Base-by-base conservation (phyloP, 1,140 invertebrate genomes). In the Drosophila nigrodunni region DNA sequence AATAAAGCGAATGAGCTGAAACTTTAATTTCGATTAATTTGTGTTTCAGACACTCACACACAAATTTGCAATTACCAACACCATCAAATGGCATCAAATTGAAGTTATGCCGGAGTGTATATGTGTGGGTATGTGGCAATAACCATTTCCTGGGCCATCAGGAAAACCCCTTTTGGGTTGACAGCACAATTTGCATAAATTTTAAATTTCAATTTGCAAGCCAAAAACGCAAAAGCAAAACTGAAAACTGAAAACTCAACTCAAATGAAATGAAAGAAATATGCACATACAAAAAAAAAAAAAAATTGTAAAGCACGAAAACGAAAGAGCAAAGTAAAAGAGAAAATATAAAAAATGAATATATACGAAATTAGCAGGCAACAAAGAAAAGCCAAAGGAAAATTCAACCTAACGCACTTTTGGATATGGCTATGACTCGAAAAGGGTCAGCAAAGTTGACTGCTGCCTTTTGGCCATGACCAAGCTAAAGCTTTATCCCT, bases 171-270 rank as follows among this genome's bases (percentile, higher is more conserved):
- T 60, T 73, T 69, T 57, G 52, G 74, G 70, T 77, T 77, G 75
- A 77, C 75, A 77, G 70, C 75, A 69, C 62, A 67, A 89, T 89
- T 89, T 89, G 80, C 85, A 89, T 89, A 89, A 83, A 89, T 89
- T 89, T 89, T 89, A 89, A 89, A 89, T 89, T 89, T 89, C 85
- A 89, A 89, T 89, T 89, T 89, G 85, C 85, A 80, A 78, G 66
- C 75, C 47, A 37, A 44, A 70, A 74, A 68, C 52, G 54, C 13
- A 43, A 54, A 65, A 62, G 46, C 46, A 60, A 39, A 62, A 62
- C 37, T 70, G 52, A 43, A 65, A 59, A 50, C 18, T 68, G 44
- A 59, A 57, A 54, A 50, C 49, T 69, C 35, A 67, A 74, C 39
- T 43, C 37, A 74, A 74, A 54, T 61, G 65, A 61, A 74, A 74